Conservation (phyloP, 2,888 invertebrate genomes). For the Phengaris arion region DNA sequence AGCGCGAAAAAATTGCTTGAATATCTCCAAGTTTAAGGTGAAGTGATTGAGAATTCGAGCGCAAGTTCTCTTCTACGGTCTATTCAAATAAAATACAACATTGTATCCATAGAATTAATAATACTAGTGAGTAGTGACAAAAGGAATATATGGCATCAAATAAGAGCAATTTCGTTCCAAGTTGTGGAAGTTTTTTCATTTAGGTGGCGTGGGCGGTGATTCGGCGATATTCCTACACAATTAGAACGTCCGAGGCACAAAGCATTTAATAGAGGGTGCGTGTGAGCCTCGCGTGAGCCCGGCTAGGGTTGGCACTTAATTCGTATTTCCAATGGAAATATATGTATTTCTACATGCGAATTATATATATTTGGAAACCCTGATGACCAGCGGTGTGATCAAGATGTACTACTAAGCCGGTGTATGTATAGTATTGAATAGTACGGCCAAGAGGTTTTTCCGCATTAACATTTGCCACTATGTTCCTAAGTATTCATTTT, state of each 20-base stretch:
- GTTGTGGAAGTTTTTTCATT: conserved; percentile 15
- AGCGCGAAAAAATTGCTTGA: no score
- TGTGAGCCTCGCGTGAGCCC: conserved; percentile 17
- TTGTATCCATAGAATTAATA: no score
- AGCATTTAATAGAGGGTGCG: conserved; percentile 19
- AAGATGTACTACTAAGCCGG: conserved; percentile 11
- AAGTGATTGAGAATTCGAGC: no score
- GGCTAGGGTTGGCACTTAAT: background rate
- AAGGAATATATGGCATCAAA: background rate
- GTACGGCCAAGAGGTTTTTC: background rate
- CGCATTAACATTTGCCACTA: background rate
- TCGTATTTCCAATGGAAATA: no score
- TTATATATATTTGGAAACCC: background rate
- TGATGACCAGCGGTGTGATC: conserved; percentile 16
- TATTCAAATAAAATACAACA: no score
- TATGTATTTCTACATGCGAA: no score
- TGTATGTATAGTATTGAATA: conserved; percentile 4
- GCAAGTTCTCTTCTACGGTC: no score
- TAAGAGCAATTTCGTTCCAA: background rate
- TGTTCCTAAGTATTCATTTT: background rate
- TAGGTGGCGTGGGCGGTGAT: conserved; percentile 2
- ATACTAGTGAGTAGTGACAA: background rate
- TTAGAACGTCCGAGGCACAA: conserved; percentile 16
- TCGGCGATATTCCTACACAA: conserved; percentile 16
- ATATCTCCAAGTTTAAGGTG: no score